Base-by-base conservation (phyloP, 2,888 invertebrate genomes). In the Noctua janthe region DNA sequence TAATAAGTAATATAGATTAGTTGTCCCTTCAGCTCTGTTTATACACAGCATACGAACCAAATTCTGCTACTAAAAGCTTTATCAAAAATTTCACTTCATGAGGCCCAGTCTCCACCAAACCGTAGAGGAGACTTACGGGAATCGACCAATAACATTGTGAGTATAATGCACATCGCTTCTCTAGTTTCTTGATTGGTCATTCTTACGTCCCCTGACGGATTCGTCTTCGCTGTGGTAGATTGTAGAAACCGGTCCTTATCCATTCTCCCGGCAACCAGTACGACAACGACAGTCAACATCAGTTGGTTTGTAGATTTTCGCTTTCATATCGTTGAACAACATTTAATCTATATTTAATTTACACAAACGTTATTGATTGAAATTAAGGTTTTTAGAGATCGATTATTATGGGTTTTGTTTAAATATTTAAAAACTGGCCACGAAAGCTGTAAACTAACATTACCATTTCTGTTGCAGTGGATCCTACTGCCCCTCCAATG, bases 401-500 rank as follows among this genome's bases (percentile, higher is more conserved):
- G 29, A 59, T 59, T n/a, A 13, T 62, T 29, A n/a, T 13, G 10
- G 59, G 5, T 13, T n/a, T 29, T 59, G 1, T 59, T 29, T 15
- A 62, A 64, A 35, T 64, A 20, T 59, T 59, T 29, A 62, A 64
- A 35, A 17, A 35, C 20, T 17, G 35, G 35, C 17, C 35, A 39
- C 5, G 7, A 20, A 47, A 29, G 35, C 15, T 17, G 20, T 29
- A 29, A 17, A 17, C 23, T 73, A 56, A 35, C 35, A 49, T 51
- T 17, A 39, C 2, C 7, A 43, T 75, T n/a, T 70, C 1, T 17
- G n/a, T 80, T 81, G 23, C 74, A 82, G 86, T 85, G 51, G 89
- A 86, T 17, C 82, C 91, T 20, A 77, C 88, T 8, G 73, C 83
- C 10, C 76, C 76, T 23, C 82, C 49, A n/a, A 72, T 43, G 85